Percentiles rank a stretch among this genome's conserved stretches.
Conservation (phyloP, 1,140 invertebrate genomes). For the Acarapis woodi region DNA sequence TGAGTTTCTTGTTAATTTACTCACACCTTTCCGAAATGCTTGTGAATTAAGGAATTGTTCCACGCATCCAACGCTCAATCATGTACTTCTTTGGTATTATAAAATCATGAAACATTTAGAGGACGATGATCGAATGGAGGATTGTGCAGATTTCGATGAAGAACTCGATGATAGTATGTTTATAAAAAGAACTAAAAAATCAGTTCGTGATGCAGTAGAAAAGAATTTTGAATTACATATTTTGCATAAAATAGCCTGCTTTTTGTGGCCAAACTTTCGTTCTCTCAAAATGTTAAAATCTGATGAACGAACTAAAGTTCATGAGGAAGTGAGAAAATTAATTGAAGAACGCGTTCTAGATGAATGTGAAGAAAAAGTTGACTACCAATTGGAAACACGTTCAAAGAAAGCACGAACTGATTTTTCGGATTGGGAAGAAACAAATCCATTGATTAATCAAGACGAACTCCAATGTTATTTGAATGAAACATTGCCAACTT, state of each 20-base stretch:
- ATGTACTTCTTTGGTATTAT: conserved; percentile 8
- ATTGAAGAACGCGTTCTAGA: neutral
- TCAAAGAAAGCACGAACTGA: conserved; percentile 5
- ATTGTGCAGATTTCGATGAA: no score
- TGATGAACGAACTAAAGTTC: conserved; percentile 10
- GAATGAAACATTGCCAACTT: conserved; percentile 6
- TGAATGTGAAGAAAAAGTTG: neutral
- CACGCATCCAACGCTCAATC: conserved; percentile 7
- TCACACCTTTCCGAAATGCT: conserved; percentile 7
- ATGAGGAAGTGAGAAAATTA: conserved; percentile 8
- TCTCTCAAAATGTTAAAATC: conserved; percentile 10
- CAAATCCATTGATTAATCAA: conserved; percentile 3
- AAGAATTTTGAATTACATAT: conserved; percentile 7
- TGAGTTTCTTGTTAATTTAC: conserved; percentile 3
- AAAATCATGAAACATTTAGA: conserved; percentile 8
- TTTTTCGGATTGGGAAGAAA: conserved; percentile 10
- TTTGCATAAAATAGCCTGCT: conserved; percentile 8
- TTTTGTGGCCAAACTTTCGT: conserved; percentile 12
- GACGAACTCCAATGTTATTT: conserved; percentile 10
- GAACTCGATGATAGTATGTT: neutral
- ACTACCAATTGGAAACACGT: neutral
- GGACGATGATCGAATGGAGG: neutral
- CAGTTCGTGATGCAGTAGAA: neutral
- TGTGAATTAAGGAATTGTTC: conserved; percentile 5
- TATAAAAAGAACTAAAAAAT: neutral